Percentiles rank a stretch among this genome's conserved stretches.
Evolutionary conservation across 2,888 invertebrate species (phyloP).

Genomic region (Abrostola triplasia): DNA sequence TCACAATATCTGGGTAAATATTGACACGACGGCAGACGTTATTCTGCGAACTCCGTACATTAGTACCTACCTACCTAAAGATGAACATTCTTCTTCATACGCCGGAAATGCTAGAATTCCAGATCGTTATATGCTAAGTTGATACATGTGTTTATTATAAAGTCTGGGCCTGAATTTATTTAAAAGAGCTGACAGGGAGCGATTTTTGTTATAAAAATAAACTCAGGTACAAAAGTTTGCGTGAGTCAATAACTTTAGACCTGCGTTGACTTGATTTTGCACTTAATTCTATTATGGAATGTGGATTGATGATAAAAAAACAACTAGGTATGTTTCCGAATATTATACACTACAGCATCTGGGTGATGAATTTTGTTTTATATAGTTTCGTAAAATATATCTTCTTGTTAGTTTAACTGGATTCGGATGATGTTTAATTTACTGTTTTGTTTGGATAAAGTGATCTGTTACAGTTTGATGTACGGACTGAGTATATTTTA

Average conservation of each 20-base stretch:
- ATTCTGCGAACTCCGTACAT: conserved; percentile 23
- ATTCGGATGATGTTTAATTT: conserved; percentile 5
- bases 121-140: conserved; percentile 41
- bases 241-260: conserved; percentile 72
- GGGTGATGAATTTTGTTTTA: conserved; percentile 20
- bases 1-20: conserved; percentile 27
- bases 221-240: conserved; percentile 78
- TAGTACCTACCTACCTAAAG: conserved; percentile 2
- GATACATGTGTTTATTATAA: conserved; percentile 45
- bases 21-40: conserved; percentile 19
- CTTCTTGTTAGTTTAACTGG: conserved; percentile 4
- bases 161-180: conserved; percentile 61
- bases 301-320: conserved; percentile 60
- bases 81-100: conserved; percentile 23
- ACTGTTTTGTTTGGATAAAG: background rate
- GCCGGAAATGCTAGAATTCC: conserved; percentile 56
- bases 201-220: conserved; percentile 78
- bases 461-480: conserved; percentile 2
- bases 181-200: conserved; percentile 59
- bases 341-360: conserved; percentile 27
- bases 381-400: conserved; percentile 22
- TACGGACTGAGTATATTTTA: conserved; percentile 9
- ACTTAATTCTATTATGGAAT: conserved; percentile 73
- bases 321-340: conserved; percentile 43
- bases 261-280: conserved; percentile 71